Conservation (phyloP, 64 coral and sea anemone genomes). For the Dendronephthya gigantea region DNA sequence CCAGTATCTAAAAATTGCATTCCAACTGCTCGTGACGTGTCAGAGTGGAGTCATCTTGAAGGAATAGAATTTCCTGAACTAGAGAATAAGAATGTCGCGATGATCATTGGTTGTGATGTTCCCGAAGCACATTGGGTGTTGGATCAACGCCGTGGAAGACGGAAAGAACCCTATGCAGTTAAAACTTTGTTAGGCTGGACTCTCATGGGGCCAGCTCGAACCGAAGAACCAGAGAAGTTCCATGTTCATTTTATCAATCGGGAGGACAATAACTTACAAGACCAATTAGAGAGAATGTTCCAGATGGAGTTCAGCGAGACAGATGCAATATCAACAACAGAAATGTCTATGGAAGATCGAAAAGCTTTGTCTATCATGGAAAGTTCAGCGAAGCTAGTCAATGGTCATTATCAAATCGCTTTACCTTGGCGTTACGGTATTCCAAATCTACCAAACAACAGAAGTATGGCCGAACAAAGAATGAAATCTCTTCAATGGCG, state of each 20-base stretch:
- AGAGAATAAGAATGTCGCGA: conserved; percentile 21
- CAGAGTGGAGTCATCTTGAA: conserved; percentile 17
- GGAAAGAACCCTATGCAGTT: conserved; percentile 45
- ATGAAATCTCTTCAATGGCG: background rate
- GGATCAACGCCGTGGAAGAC: conserved; percentile 24
- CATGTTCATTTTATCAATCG: conserved; percentile 6
- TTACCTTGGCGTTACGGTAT: background rate
- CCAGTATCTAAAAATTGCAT: conserved; percentile 3
- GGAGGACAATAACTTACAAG: background rate
- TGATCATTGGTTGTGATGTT: conserved; percentile 37
- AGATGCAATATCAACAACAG: too few relatives aligned
- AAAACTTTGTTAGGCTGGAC: too few relatives aligned
- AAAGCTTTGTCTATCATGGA: background rate
- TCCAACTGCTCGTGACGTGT: background rate
- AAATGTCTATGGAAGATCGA: background rate
- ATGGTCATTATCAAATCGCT: background rate
- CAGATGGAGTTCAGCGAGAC: background rate
- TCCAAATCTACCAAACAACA: background rate
- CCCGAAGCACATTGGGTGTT: conserved; percentile 52
- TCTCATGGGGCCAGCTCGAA: conserved; percentile 24
- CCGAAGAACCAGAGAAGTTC: background rate
- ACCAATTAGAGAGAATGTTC: background rate
- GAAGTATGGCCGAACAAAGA: background rate
- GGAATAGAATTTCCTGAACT: conserved; percentile 14
- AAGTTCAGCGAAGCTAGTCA: background rate